Evolutionary conservation across 1,140 invertebrate species (phyloP).

Genomic region (Lepidostoma basale): DNA sequence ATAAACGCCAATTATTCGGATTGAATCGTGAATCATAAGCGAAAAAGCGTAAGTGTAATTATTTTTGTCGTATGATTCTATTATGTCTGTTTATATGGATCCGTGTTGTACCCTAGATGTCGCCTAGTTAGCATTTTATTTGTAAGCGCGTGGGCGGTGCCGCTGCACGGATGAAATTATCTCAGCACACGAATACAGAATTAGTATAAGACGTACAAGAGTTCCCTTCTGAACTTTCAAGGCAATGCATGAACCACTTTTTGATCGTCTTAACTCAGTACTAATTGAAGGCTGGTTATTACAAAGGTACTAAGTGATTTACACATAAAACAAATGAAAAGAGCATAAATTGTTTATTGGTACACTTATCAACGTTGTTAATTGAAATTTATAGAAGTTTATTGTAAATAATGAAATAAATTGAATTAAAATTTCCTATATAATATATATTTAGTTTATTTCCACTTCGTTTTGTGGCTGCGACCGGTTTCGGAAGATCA

Average conservation of each 20-base stretch:
- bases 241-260: slow-evolving; percentile 9
- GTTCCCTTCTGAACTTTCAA: background rate
- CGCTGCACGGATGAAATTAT: slow-evolving; percentile 42
- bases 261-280: too few species aligned
- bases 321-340: too few species aligned
- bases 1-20: background rate
- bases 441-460: background rate
- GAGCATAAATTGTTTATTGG: background rate
- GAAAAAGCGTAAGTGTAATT: background rate
- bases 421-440: too few species aligned
- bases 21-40: background rate
- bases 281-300: too few species aligned
- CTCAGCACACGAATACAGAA: slow-evolving; percentile 40
- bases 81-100: slow-evolving; percentile 6
- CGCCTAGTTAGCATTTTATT: slow-evolving; percentile 9
- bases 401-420: too few species aligned
- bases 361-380: background rate
- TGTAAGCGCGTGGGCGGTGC: slow-evolving; percentile 18
- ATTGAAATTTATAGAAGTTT: too few species aligned
- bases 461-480: too few species aligned
- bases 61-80: background rate
- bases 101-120: slow-evolving; percentile 2
- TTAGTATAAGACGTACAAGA: background rate
- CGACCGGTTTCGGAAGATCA: too few species aligned
- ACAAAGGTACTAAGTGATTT: too few species aligned